Evolutionary conservation across 1,140 invertebrate species (phyloP), one percentile per base, ranked within the genome.

Genomic region (Palaemon carinicauda): DNA sequence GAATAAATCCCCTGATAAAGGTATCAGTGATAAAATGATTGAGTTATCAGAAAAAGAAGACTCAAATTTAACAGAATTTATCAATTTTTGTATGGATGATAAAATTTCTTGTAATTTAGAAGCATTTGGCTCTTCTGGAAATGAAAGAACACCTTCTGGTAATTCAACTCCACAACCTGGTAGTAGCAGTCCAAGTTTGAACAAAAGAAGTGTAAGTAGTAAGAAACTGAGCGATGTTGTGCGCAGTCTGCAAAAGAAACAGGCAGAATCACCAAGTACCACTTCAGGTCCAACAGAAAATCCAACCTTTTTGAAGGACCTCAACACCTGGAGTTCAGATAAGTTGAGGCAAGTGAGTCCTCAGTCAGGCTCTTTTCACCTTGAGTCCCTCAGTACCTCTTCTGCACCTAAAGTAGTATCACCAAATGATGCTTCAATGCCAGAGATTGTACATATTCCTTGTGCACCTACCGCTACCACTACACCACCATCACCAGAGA

Each of bases 281-380:
- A 71, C 69, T 53, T 65, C 69, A 78, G 73, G 41, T 41, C 41
- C 41, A 52, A 24, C 80, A 41, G 89, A 82, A 54, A 88, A 84
- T 65, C 89, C 89, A 41, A 85, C 87, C 60, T 89, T 89, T 83
- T 80, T 89, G 56, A 82, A 88, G 83, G 89, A 89, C 80, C 82
- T 88, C 53, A 77, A 65, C 77, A 60, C 52, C 51, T 80, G 87
- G 82, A 87, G 69, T 65, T 81, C 78, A 41, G 81, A 89, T 79
- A 89, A 89, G 80, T 65, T 51, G 82, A 88, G 83, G 87, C 89
- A 89, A 89, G 89, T 89, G 88, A 87, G 89, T 89, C 69, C 83
- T 27, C 77, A 78, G 24, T 82, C 80, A 73, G 56, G 56, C 73
- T 65, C 82, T 54, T 74, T 60, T 86, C 73, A 65, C 74, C 75